phyloP scores from a whole-genome alignment of 2,888 invertebrate genomes.

The Congeria kusceri region DNA sequence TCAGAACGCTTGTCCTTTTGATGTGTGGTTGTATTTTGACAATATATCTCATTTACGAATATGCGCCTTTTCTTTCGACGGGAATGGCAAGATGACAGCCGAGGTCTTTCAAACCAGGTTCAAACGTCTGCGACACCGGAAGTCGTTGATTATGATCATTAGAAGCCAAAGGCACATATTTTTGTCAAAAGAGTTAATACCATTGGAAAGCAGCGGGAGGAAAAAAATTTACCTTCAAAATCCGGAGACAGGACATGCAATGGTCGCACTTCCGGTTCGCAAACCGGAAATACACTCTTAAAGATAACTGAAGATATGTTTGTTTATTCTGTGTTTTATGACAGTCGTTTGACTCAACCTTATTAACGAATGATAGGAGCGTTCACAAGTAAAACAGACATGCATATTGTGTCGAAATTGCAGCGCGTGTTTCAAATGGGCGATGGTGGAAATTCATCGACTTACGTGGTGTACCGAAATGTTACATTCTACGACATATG shows the following conservation, averaged over 20 bases:
- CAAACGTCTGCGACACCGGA: too few relatives aligned
- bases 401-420: not conserved
- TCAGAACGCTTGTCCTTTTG: too few relatives aligned
- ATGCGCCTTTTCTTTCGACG: too few relatives aligned
- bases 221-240: not conserved
- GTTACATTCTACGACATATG: slow-evolving; percentile 54
- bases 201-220: not conserved
- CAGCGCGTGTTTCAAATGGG: slow-evolving; percentile 39
- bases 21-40: too few relatives aligned
- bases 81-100: too few relatives aligned
- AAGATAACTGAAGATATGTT: slow-evolving; percentile 29
- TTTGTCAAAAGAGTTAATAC: slow-evolving; percentile 26
- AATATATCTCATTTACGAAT: too few relatives aligned
- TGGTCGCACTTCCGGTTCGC: not conserved
- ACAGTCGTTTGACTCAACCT: slow-evolving; percentile 24
- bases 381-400: slow-evolving; percentile 7
- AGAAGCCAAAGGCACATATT: slow-evolving; percentile 21
- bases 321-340: slow-evolving; percentile 45
- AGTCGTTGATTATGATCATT: not conserved
- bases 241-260: slow-evolving; percentile 16
- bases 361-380: slow-evolving; percentile 42
- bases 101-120: too few relatives aligned
- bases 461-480: slow-evolving; percentile 10
- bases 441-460: not conserved
- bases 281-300: slow-evolving; percentile 2